Evolutionary conservation across 2,113 vertebrate species (phyloP).

Genomic region (Prolemur simus): DNA sequence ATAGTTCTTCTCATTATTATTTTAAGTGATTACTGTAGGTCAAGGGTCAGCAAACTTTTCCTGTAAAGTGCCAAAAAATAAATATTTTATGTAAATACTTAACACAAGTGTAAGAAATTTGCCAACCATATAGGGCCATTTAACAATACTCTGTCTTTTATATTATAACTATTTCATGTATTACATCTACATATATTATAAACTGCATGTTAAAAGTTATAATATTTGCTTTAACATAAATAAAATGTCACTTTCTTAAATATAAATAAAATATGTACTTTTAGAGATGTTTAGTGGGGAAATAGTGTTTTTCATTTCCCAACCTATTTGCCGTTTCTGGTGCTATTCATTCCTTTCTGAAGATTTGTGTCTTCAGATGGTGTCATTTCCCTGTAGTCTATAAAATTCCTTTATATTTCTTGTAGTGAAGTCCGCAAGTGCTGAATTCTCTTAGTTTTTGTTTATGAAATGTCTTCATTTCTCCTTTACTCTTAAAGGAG

Average conservation of each 20-base stretch:
- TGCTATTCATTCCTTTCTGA: neutral
- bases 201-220: neutral
- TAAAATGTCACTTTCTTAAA: neutral
- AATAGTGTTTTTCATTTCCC: neutral
- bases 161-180: neutral
- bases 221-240: conserved; percentile 24
- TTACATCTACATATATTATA: neutral
- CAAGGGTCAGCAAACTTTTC: neutral
- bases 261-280: neutral
- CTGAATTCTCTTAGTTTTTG: conserved; percentile 11
- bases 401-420: neutral
- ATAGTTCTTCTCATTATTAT: neutral
- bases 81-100: neutral
- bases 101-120: neutral
- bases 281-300: neutral
- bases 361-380: neutral
- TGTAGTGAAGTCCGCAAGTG: neutral
- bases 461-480: neutral
- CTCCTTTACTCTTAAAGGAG: neutral
- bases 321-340: neutral
- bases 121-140: neutral
- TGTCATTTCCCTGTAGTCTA: neutral
- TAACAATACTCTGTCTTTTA: neutral
- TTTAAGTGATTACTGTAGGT: neutral
- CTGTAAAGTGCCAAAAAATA: neutral